Evolutionary conservation across 2,797 vertebrate genomes (phyloP).

Genomic region (Sebastes matsubarae): DNA sequence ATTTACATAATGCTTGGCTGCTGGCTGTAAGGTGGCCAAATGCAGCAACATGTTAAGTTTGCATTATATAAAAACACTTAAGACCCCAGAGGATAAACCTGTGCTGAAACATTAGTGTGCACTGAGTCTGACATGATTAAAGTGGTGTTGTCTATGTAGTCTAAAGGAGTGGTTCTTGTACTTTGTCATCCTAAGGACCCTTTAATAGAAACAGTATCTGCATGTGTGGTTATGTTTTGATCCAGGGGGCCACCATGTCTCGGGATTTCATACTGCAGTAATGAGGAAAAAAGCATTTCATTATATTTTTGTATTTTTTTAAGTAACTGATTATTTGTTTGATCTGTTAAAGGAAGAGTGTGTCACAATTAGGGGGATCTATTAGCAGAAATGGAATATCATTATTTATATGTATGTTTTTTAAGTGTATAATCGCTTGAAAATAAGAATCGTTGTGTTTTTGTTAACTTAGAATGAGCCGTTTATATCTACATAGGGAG

Average conservation of each 20-base stretch:
- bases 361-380: too few species aligned
- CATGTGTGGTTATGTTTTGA: slow-evolving; percentile 17
- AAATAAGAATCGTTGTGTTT: too few species aligned
- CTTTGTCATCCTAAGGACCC: slow-evolving; percentile 30
- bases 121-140: slow-evolving; percentile 44
- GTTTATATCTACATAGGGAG: too few species aligned
- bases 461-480: too few species aligned
- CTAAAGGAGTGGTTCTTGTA: slow-evolving; percentile 12
- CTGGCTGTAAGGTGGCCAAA: slow-evolving; percentile 54
- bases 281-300: neutral
- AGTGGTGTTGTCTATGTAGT: slow-evolving; percentile 17
- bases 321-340: neutral
- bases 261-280: neutral
- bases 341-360: neutral
- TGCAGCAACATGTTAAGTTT: slow-evolving; percentile 57
- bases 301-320: neutral
- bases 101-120: slow-evolving; percentile 28
- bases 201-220: slow-evolving; percentile 21
- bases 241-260: neutral
- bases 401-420: too few species aligned
- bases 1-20: slow-evolving; percentile 73
- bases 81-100: slow-evolving; percentile 44
- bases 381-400: too few species aligned
- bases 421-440: fast-evolving
- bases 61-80: slow-evolving; percentile 48